Evolutionary conservation across 2,797 vertebrate genomes (phyloP).

Genomic region (Acomys russatus): DNA sequence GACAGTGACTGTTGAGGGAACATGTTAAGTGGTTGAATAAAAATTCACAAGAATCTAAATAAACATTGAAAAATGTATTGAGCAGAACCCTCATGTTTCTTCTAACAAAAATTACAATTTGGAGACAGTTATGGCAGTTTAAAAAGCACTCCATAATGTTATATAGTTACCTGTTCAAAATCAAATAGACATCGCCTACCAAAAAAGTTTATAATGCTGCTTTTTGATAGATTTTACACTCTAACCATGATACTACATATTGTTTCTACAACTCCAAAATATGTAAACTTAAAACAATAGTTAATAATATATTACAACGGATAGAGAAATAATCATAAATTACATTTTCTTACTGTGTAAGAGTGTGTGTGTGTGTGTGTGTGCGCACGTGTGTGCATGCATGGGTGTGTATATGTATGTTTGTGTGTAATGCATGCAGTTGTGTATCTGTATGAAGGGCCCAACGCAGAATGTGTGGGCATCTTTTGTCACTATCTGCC

Average conservation of each 20-base stretch:
- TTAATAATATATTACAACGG: background rate
- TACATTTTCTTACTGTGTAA: background rate
- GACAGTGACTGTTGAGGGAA: background rate
- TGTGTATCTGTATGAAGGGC: no score
- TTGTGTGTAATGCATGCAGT: background rate
- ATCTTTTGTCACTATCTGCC: no score
- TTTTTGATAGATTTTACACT: background rate
- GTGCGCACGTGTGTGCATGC: background rate
- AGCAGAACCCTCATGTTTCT: background rate
- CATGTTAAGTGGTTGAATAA: background rate
- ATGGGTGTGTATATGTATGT: background rate
- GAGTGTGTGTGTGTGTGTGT: background rate
- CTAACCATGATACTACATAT: background rate
- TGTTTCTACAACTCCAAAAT: background rate
- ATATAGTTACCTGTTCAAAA: background rate
- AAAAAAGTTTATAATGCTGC: background rate
- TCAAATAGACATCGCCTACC: background rate
- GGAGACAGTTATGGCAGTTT: background rate
- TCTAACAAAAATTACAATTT: background rate
- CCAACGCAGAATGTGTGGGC: background rate
- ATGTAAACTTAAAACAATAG: background rate
- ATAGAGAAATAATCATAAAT: background rate
- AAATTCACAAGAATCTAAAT: constrained; percentile 22
- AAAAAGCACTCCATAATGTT: background rate
- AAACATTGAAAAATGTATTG: background rate